Percentiles rank a stretch among this genome's conserved stretches.
Evolutionary conservation across 2,888 invertebrate species (phyloP).

Genomic region (Clitarchus hookeri): DNA sequence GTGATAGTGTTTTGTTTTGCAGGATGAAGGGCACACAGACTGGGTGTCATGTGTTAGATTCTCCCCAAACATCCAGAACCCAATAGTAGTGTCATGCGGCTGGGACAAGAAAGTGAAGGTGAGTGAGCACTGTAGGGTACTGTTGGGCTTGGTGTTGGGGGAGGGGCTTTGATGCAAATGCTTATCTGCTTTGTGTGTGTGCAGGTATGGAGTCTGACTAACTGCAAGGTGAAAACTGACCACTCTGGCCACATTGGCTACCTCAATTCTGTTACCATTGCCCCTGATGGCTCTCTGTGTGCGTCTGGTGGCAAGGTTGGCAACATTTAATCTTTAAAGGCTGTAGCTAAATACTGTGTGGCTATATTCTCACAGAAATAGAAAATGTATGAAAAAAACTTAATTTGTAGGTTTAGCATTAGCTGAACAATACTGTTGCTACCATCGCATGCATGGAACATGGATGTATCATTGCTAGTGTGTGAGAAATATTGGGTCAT

Average conservation of each 20-base stretch:
- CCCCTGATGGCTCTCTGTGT: slow-evolving; percentile 67
- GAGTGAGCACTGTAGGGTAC: slow-evolving; percentile 52
- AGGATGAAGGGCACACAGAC: slow-evolving; percentile 92
- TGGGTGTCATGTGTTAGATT: slow-evolving; percentile 99
- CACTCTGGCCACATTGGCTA: slow-evolving; percentile 75
- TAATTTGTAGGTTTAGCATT: too few relatives aligned
- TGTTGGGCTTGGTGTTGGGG: neutral
- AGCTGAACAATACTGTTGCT: too few relatives aligned
- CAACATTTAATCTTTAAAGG: neutral
- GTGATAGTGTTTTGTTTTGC: slow-evolving; percentile 29
- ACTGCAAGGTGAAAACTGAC: slow-evolving; percentile 98
- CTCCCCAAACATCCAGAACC: slow-evolving; percentile 97
- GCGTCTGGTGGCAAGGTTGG: slow-evolving; percentile 52
- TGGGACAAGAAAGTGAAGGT: slow-evolving; percentile 99
- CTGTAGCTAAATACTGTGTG: too few relatives aligned
- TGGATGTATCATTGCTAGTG: too few relatives aligned
- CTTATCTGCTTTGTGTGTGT: neutral
- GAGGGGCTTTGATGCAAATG: too few relatives aligned
- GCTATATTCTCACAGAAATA: too few relatives aligned
- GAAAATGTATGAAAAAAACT: too few relatives aligned
- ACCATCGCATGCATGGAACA: too few relatives aligned
- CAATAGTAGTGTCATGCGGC: slow-evolving; percentile 97
- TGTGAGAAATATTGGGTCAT: too few relatives aligned
- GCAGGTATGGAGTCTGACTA: slow-evolving; percentile 96
- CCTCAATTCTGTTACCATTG: slow-evolving; percentile 66